Percentiles rank a stretch among this genome's conserved stretches.
Conservation (phyloP, 2,113 vertebrate genomes). For the Microtus oregoni region DNA sequence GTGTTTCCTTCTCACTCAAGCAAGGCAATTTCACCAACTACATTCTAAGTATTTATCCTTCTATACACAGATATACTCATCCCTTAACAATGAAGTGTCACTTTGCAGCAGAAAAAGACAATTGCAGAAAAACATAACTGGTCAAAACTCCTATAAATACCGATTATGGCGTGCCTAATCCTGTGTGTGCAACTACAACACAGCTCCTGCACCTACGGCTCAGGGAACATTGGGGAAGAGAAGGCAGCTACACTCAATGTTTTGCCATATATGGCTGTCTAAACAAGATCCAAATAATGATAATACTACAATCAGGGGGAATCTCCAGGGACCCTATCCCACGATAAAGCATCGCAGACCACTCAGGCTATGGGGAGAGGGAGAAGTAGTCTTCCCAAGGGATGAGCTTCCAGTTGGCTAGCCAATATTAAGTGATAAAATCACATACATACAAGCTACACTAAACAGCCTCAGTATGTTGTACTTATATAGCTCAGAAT, state of each 20-base stretch:
- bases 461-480: neutral
- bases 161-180: neutral
- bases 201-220: neutral
- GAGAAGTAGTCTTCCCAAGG: neutral
- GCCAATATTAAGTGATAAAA: neutral
- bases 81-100: neutral
- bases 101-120: neutral
- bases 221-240: neutral
- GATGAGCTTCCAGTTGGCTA: neutral
- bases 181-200: too few species aligned
- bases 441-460: neutral
- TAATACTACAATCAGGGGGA: neutral
- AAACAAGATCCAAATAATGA: neutral
- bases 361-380: neutral
- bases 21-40: too few species aligned
- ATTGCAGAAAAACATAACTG: neutral
- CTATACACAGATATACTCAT: neutral
- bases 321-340: neutral
- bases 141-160: neutral
- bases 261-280: neutral
- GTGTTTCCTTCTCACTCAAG: too few species aligned
- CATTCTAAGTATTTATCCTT: neutral
- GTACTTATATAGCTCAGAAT: neutral
- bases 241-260: neutral
- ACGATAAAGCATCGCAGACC: neutral